These are phyloP conservation scores for Manduca sexta DNA, from an alignment of 1,140 invertebrate species.

Conservation along the genomic window DNA sequence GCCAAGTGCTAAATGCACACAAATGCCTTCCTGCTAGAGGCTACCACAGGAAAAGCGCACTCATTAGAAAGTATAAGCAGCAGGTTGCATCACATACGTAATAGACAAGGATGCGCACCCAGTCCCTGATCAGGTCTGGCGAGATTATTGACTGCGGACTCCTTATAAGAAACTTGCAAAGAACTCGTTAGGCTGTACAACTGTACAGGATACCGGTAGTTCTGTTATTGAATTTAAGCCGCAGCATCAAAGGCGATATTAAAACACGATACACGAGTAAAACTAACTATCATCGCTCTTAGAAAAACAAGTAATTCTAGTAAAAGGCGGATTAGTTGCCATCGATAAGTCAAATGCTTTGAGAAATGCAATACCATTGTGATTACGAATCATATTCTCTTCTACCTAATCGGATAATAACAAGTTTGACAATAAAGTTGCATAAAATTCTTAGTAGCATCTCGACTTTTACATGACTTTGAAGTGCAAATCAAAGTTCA, in stretches of 20 bases:
- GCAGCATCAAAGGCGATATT: not conserved
- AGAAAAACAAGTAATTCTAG: too few relatives aligned
- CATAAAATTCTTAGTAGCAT: too few relatives aligned
- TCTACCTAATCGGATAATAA: too few relatives aligned
- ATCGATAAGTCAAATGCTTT: too few relatives aligned
- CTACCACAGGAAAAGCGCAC: slow-evolving; percentile 33
- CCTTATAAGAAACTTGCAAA: slow-evolving; percentile 14
- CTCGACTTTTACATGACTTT: too few relatives aligned
- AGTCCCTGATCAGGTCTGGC: slow-evolving; percentile 22
- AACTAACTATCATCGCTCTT: too few relatives aligned
- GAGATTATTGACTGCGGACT: slow-evolving; percentile 22
- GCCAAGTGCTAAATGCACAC: slow-evolving; percentile 19
- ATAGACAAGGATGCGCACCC: slow-evolving; percentile 27
- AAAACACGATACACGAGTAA: too few relatives aligned
- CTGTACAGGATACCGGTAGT: slow-evolving; percentile 7
- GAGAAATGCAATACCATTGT: too few relatives aligned
- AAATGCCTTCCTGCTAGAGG: slow-evolving; percentile 22
- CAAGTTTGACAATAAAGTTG: too few relatives aligned
- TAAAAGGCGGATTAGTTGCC: too few relatives aligned
- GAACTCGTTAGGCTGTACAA: slow-evolving; percentile 10
- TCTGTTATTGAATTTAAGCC: slow-evolving; percentile 12
- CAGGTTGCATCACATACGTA: slow-evolving; percentile 31
- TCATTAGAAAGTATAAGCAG: slow-evolving; percentile 48
- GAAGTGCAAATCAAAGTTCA: too few relatives aligned
- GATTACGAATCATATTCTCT: too few relatives aligned